Evolutionary conservation across 2,113 vertebrate genomes (phyloP).

Genomic region (Macroglossus sobrinus): DNA sequence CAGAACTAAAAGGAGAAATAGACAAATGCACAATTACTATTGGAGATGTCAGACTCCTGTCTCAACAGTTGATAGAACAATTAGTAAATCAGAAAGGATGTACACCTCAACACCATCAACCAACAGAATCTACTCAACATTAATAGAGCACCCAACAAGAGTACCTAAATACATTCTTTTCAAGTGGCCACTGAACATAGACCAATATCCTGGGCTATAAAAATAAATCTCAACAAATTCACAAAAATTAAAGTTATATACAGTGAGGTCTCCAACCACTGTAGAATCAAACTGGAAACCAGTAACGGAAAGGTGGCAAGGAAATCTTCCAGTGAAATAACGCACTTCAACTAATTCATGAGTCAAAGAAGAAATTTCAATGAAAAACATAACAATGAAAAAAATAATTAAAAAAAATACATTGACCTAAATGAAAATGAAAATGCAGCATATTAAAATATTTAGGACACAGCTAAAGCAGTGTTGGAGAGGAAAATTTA

Average conservation of each 20-base stretch:
- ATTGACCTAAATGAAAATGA: not conserved
- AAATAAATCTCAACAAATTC: not conserved
- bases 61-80: not conserved
- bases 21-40: not conserved
- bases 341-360: not conserved
- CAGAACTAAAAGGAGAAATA: not conserved
- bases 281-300: not conserved
- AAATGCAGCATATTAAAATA: not conserved
- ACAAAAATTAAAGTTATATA: not conserved
- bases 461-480: not conserved
- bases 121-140: not conserved
- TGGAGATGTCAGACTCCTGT: not conserved
- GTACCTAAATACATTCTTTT: not conserved
- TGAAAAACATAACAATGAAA: not conserved
- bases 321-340: conserved; percentile 1
- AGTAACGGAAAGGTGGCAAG: not conserved
- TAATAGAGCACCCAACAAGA: not conserved
- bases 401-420: not conserved
- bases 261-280: not conserved
- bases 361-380: not conserved
- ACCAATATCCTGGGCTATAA: not conserved
- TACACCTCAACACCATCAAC: not conserved
- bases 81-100: not conserved
- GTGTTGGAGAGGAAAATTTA: not conserved
- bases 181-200: not conserved